phyloP scores from a whole-genome alignment of 2,797 vertebrate species.

The Heteromormyrus szaboi region DNA sequence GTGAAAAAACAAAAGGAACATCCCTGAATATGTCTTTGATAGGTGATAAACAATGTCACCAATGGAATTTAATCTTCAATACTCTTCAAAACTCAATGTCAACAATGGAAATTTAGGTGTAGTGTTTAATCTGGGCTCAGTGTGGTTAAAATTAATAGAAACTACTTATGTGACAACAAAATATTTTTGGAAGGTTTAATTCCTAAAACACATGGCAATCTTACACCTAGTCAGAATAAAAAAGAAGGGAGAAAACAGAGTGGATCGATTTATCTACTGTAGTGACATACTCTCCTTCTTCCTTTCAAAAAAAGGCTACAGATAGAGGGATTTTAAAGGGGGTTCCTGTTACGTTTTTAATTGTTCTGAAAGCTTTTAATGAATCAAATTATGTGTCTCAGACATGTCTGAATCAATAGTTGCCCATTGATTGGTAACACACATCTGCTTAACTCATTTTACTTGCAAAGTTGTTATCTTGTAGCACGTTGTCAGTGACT shows the following conservation, averaged over 20 bases:
- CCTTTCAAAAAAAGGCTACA: not conserved
- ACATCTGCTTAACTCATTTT: conserved; percentile 22
- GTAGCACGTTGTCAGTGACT: not conserved
- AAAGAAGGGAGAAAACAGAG: not conserved
- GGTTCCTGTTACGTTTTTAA: conserved; percentile 28
- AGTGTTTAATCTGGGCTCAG: not conserved
- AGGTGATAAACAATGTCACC: not conserved
- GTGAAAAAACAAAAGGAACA: not conserved
- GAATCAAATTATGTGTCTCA: conserved; percentile 24
- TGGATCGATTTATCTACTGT: not conserved
- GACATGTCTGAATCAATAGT: conserved; percentile 28
- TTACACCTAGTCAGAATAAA: not conserved
- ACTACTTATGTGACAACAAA: not conserved
- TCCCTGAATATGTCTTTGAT: not conserved
- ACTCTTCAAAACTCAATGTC: not conserved
- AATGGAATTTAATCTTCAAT: not conserved
- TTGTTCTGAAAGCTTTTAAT: conserved; percentile 30
- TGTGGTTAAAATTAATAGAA: not conserved
- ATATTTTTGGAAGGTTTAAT: not conserved
- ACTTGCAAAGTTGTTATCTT: conserved; percentile 23
- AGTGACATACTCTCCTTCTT: not conserved
- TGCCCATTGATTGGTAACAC: conserved; percentile 24
- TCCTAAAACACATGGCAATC: not conserved
- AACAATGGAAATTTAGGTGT: not conserved
- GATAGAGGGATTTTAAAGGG: conserved; percentile 4